Conservation (phyloP, 92 coral and sea anemone species). For the Epizoanthus ramosus region DNA sequence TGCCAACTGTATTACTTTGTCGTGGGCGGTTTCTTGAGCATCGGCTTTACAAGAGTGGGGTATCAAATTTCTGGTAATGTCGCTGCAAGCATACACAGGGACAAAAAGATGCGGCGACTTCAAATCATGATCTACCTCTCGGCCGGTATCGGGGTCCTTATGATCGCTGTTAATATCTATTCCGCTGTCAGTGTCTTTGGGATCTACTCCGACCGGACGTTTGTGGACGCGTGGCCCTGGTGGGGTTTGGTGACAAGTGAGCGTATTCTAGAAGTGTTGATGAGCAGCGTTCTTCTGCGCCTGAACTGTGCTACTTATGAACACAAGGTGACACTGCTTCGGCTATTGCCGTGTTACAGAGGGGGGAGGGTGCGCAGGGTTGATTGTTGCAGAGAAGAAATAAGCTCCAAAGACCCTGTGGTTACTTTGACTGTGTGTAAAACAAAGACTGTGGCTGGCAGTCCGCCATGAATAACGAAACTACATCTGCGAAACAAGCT, state of each 20-base stretch:
- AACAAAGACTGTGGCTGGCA: too few relatives aligned
- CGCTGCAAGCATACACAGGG: constrained; percentile 56
- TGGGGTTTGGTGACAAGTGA: constrained; percentile 78
- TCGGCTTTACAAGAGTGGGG: constrained; percentile 78
- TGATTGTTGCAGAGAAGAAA: background rate
- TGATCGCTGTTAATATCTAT: constrained; percentile 65
- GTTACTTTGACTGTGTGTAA: too few relatives aligned
- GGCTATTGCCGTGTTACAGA: background rate
- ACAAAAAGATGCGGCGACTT: constrained; percentile 71
- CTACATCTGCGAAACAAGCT: too few relatives aligned
- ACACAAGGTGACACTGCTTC: background rate
- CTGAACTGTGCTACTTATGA: constrained; percentile 51
- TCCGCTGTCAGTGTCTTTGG: constrained; percentile 92
- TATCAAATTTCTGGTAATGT: constrained; percentile 73
- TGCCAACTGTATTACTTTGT: constrained; percentile 78
- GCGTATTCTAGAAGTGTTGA: constrained; percentile 66
- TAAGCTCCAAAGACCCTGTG: background rate
- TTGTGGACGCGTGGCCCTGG: constrained; percentile 99
- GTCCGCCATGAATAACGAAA: too few relatives aligned
- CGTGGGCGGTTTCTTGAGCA: constrained; percentile 64
- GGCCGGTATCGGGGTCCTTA: constrained; percentile 54
- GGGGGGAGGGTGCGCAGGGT: background rate
- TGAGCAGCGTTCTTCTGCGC: constrained; percentile 56
- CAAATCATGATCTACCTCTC: constrained; percentile 68
- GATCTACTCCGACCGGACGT: constrained; percentile 70